phyloP scores from a whole-genome alignment of 2,888 invertebrate species.

The Plebejus melissa region DNA sequence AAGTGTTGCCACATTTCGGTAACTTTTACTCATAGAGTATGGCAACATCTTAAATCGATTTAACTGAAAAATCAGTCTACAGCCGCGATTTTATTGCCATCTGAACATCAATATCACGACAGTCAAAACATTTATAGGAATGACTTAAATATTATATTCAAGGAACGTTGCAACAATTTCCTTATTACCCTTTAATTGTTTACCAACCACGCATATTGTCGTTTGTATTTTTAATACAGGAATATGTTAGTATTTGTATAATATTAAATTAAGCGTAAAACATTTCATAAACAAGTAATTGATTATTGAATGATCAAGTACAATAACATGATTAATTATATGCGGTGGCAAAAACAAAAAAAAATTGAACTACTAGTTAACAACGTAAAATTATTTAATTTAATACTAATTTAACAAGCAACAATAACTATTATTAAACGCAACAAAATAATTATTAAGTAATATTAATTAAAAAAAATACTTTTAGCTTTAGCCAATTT shows the following conservation, averaged over 20 bases:
- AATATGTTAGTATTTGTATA: background rate
- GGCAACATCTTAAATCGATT: background rate
- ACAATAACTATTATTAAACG: background rate
- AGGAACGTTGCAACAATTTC: constrained; percentile 1
- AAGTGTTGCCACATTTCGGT: background rate
- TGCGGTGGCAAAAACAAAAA: background rate
- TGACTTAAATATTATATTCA: constrained; percentile 9
- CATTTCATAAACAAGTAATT: background rate
- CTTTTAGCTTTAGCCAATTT: background rate
- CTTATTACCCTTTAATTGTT: background rate
- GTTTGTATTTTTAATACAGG: background rate
- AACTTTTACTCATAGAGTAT: background rate
- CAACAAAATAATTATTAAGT: background rate
- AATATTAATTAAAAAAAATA: background rate
- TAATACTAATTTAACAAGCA: constrained; percentile 8
- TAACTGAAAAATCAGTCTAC: background rate
- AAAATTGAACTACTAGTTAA: background rate
- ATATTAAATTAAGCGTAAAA: background rate
- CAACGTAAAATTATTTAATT: background rate
- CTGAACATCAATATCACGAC: constrained; percentile 12
- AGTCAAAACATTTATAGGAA: constrained; percentile 1
- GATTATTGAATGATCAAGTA: background rate
- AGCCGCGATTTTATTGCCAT: background rate
- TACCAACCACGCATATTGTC: background rate
- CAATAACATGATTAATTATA: background rate